Percentiles rank a stretch among this genome's conserved stretches.
phyloP scores from a whole-genome alignment of 37 sponge, comb jelly and placozoan genomes.

The Hexactinellida sp. region DNA sequence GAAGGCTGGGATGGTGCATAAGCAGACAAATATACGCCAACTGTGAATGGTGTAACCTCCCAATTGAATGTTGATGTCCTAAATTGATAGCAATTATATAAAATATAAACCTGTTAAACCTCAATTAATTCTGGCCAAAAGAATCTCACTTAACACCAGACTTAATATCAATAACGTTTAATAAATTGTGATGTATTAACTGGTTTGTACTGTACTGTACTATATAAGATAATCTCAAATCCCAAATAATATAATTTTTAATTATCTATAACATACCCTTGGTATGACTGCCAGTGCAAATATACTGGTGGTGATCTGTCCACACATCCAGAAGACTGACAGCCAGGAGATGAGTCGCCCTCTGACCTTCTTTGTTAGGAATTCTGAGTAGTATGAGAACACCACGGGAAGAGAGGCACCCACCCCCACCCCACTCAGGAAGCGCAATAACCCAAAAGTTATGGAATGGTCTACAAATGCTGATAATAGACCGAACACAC shows the following conservation, averaged over 20 bases:
- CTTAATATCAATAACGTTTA: too few relatives aligned
- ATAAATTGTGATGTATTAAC: too few relatives aligned
- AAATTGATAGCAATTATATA: background rate
- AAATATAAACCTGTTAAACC: background rate
- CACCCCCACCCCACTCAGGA: constrained; percentile 83
- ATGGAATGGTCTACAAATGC: constrained; percentile 49
- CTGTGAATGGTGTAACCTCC: constrained; percentile 32
- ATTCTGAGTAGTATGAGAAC: constrained; percentile 74
- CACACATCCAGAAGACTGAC: constrained; percentile 64
- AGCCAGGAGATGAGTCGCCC: constrained; percentile 45
- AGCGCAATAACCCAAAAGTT: constrained; percentile 55
- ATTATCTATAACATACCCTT: background rate
- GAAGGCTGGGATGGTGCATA: constrained; percentile 59
- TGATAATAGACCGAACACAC: constrained; percentile 57
- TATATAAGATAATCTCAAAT: too few relatives aligned
- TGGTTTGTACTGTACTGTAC: too few relatives aligned
- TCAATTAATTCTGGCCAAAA: too few relatives aligned
- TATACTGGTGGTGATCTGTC: constrained; percentile 46
- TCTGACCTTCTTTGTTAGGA: constrained; percentile 40
- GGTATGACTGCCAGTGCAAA: constrained; percentile 40
- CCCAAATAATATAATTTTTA: too few relatives aligned
- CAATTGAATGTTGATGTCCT: background rate
- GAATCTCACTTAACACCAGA: too few relatives aligned
- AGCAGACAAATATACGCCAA: constrained; percentile 60
- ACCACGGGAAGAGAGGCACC: constrained; percentile 75